Evolutionary conservation across 2,113 vertebrate genomes (phyloP), one percentile per base, ranked within the genome.

Genomic region (Thalassarche chlororhynchos): DNA sequence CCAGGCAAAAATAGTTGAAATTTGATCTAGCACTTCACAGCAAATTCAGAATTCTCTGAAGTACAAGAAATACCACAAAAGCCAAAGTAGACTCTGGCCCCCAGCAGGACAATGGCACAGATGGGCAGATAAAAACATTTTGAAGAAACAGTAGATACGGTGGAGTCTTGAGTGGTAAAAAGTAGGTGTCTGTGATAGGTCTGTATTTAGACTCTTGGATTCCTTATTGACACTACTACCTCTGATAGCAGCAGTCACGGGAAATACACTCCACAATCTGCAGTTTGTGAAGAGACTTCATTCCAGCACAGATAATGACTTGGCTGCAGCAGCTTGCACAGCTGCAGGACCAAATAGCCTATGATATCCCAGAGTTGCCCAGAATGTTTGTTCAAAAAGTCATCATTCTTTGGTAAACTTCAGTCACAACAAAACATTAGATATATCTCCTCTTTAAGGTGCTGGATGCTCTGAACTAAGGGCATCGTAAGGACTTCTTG

Each of bases 71-170:
- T 52, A 60, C 23, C 44, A 86, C 38, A 68, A 86, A 84, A 54
- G 13, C 28, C 34, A 61, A 38, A 38, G 38, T 3, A 60, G 46
- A 51, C 24, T 46, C 32, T 25, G 28, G 10, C 16, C 5, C 44
- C 11, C 19, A 46, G 32, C 3, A 65, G 14, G 38, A 51, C 28
- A 74, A 52, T 17, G 32, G 20, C 38, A 77, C 29, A 78, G 20
- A 47, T 4, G 13, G 47, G 14, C 64, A 55, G 64, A 62, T 21
- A 40, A 55, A 84, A 70, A 47, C 29, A 77, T 34, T 61, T 8
- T n/a, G 26, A 61, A 69, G n/a, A 51, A 62, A 70, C 1, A 0
- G 29, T 17, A 77, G 38, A n/a, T 54, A 32, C 0, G 2, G 17
- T 78, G 42, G 25, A 31, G 72, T 23, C 25, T n/a, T 62, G 17